These are phyloP conservation scores for Bovichtus diacanthus DNA, from an alignment of 2,797 vertebrate genomes.

Conservation along the genomic window DNA sequence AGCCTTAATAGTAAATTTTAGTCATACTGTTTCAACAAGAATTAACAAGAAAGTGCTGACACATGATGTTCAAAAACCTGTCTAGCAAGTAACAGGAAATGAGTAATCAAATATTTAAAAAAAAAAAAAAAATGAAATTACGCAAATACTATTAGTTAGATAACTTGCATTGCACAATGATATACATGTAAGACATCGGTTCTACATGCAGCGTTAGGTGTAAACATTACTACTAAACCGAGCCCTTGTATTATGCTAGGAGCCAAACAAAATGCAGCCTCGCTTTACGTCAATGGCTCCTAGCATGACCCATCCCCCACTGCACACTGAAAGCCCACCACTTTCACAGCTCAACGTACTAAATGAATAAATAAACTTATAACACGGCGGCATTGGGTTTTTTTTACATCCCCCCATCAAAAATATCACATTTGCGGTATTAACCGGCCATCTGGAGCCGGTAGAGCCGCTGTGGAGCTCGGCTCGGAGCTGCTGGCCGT, in stretches of 20 bases:
- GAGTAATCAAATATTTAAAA: conserved; percentile 9
- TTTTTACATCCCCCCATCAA: fast-evolving
- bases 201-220: too few relatives aligned
- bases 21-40: background rate
- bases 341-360: conserved; percentile 42
- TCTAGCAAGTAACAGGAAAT: conserved; percentile 43
- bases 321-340: conserved; percentile 30
- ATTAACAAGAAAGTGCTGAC: conserved; percentile 53
- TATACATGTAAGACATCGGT: background rate
- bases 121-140: background rate
- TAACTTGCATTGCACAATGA: background rate
- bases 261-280: conserved; percentile 70
- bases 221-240: background rate
- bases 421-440: fast-evolving
- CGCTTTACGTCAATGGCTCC: conserved; percentile 78
- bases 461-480: fast-evolving
- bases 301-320: conserved; percentile 79
- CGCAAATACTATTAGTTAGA: too few relatives aligned
- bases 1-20: background rate
- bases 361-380: conserved; percentile 36
- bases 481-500: background rate
- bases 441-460: fast-evolving
- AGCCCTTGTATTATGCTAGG: conserved; percentile 26
- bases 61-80: conserved; percentile 49
- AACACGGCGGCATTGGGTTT: background rate